Base-by-base conservation (phyloP, 2,888 invertebrate genomes). In the Plebejus melissa region DNA sequence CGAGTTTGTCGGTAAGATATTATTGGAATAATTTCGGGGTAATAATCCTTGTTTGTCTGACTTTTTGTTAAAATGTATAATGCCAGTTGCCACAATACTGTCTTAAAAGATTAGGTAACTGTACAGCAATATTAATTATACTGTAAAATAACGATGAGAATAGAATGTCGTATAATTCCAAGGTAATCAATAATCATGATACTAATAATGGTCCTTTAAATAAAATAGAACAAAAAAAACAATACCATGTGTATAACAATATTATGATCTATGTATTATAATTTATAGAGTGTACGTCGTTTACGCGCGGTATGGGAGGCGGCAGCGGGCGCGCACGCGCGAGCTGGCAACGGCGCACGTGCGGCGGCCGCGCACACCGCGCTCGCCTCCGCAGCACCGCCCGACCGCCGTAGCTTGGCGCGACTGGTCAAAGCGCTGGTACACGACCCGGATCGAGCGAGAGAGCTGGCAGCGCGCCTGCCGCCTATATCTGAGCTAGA, bases 341-440 rank as follows among this genome's bases (percentile, higher is more conserved):
- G 97, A 76, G 96, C 96, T 76, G 97, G 97, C 0, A 95, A 95
- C 79, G 95, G 96, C 0, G 94, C 95, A 79, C 96, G 96, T 1
- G 98, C 98, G 0, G 97, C 97, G 9, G 95, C 95, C 76, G 96
- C 98, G 84, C 94, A 98, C 79, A 98, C 98, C 87, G 88, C 89
- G 2, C 83, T 85, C 28, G 94, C 97, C 11, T 95, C 95, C 84
- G 94, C 95, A 3, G 96, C 97, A 80, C 97, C 98, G 0, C 92
- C 94, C 69, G 98, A 98, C 90, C 95, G 94, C 79, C 96, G 96
- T 76, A 96, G 96, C 0, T 90, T 98, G 74, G 99, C 99, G 1
- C 96, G 98, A 79, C 94, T 99, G n/a, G 97, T 99, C 6, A 96
- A 98, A 79, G 98, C 98, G 1, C 98, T 98, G 85, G 95, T 97